Evolutionary conservation across 2,113 vertebrate species (phyloP), one percentile per base, ranked within the genome.

Genomic region (Chaetorhynchus papuensis): DNA sequence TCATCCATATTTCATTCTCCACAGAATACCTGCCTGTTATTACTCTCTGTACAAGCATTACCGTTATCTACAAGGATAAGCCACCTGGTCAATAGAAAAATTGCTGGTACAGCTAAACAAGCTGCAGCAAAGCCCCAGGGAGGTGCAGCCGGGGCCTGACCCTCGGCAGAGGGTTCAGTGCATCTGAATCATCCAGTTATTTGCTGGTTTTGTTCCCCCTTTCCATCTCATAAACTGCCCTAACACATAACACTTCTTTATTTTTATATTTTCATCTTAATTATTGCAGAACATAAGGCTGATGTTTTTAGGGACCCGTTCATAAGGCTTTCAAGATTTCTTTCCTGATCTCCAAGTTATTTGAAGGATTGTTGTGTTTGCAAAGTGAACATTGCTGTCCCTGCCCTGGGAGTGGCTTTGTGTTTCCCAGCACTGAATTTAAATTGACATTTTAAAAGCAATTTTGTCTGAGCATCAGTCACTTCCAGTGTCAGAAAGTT

Each of bases 171-270:
- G 28, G 41, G 59, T 33, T 86, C 12, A 15, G 2, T 0, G 0
- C 0, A 0, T 27, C 72, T 27, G 28, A 63, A 30, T 44, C 42
- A 19, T 30, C 7, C 1, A 0, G 4, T 41, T 44, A 33, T 59
- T 68, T 28, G 27, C 45, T 49, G 19, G 20, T 21, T 84, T 89
- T 60, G 23, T 50, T 76, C 15, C 33, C 19, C 11, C 8, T 16
- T 64, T 41, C 41, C 15, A 7, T 76, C 60, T 87, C 41, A 1
- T n/a, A n/a, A n/a, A n/a, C n/a, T n/a, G n/a, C n/a, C n/a, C n/a
- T n/a, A n/a, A n/a, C n/a, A n/a, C n/a, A n/a, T 20, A 49, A 16
- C 27, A 35, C 18, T 59, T 42, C 30, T 78, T 78, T 59, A 31
- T 20, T 56, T 89, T 53, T 26, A 2, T 47, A 35, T 79, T 84